These are phyloP conservation scores for Erpobdella octoculata DNA, from an alignment of 2,888 invertebrate species.

Conservation along the genomic window DNA sequence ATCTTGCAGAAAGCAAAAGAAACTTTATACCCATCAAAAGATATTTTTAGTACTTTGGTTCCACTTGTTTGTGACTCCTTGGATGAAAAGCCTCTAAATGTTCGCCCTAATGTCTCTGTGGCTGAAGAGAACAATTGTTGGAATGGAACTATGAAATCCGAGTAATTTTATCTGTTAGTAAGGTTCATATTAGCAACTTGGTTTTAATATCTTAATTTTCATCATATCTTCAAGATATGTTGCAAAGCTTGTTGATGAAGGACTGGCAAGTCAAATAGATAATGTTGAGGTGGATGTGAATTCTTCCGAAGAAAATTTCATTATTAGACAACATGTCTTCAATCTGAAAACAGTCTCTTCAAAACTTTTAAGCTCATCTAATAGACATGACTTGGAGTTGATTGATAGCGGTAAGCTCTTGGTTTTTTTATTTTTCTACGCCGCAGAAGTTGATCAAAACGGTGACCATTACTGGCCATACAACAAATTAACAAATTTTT, in stretches of 20 bases:
- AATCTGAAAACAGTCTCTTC: background rate
- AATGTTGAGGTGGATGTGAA: background rate
- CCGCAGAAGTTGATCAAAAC: too few relatives aligned
- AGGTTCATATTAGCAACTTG: too few relatives aligned
- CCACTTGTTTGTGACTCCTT: conserved; percentile 66
- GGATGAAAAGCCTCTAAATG: conserved; percentile 58
- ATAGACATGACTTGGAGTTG: background rate
- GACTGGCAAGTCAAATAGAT: background rate
- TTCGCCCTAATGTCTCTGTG: conserved; percentile 61
- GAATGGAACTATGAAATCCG: conserved; percentile 62
- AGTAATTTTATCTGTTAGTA: conserved; percentile 36
- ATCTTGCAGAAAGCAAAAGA: background rate
- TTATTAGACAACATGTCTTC: background rate
- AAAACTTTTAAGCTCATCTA: background rate
- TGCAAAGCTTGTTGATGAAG: background rate
- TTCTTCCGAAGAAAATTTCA: background rate
- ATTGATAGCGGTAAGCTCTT: background rate
- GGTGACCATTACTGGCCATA: too few relatives aligned
- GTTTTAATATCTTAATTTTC: too few relatives aligned
- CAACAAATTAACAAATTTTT: too few relatives aligned
- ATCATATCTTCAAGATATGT: too few relatives aligned
- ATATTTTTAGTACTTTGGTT: conserved; percentile 57
- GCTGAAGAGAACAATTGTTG: conserved; percentile 66
- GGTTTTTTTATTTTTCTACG: background rate
- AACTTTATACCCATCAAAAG: conserved; percentile 39